Evolutionary conservation across 2,113 vertebrate species (phyloP).

Genomic region (Artemisiospiza belli): DNA sequence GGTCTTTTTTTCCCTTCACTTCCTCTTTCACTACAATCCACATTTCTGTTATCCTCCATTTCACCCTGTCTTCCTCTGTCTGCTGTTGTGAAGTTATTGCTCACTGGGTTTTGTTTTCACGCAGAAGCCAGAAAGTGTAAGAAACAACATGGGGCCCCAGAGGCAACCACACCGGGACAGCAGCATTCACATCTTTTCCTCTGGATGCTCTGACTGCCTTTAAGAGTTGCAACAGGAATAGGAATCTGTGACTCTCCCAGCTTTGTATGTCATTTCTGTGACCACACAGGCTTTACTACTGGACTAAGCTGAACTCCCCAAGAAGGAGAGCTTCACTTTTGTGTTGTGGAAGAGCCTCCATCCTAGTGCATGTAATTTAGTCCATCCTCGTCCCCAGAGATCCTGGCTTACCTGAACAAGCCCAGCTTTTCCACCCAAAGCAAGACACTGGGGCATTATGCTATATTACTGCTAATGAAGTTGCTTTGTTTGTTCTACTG

Average conservation of each 20-base stretch:
- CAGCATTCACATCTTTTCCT: not conserved
- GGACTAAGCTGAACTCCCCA: not conserved
- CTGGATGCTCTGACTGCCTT: not conserved
- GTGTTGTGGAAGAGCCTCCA: not conserved
- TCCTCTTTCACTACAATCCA: not conserved
- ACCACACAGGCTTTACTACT: not conserved
- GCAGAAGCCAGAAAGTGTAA: not conserved
- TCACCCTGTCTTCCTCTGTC: not conserved
- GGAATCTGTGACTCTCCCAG: not conserved
- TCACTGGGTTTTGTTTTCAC: slow-evolving; percentile 7
- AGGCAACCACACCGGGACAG: accelerated
- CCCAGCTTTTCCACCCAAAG: not conserved
- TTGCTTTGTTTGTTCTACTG: slow-evolving; percentile 25
- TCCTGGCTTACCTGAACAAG: not conserved
- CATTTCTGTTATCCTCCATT: not conserved
- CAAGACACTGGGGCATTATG: accelerated
- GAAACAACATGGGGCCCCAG: not conserved
- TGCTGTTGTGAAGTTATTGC: not conserved
- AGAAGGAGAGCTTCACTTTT: not conserved
- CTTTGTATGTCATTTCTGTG: not conserved
- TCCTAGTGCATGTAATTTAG: not conserved
- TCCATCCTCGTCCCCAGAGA: not conserved
- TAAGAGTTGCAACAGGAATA: not conserved
- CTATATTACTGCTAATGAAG: slow-evolving; percentile 27
- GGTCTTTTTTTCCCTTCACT: not conserved